These are phyloP conservation scores for Drosophila novamexicana DNA, from an alignment of 1,140 invertebrate species.

Conservation along the genomic window DNA sequence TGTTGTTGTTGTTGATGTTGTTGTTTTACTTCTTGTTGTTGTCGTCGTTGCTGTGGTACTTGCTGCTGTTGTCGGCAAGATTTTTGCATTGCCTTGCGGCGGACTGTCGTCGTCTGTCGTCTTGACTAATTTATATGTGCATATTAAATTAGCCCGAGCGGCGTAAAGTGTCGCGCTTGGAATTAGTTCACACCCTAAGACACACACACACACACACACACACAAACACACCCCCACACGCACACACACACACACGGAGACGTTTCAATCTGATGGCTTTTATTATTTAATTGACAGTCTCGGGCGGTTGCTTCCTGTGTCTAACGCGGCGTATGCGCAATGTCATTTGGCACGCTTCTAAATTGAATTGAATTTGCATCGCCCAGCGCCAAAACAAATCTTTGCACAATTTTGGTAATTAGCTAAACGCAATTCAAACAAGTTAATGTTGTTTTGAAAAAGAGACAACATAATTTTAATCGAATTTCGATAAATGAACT, in stretches of 20 bases:
- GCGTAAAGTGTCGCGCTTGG: constrained; percentile 61
- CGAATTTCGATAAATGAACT: too few relatives aligned
- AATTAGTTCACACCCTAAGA: constrained; percentile 58
- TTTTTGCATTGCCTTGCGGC: constrained; percentile 36
- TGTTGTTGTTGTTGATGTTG: constrained; percentile 18
- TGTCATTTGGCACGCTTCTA: constrained; percentile 9
- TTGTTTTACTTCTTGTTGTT: background rate
- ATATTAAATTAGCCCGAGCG: constrained; percentile 65
- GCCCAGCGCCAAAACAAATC: constrained; percentile 2
- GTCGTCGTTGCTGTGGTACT: background rate
- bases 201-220: constrained; percentile 1
- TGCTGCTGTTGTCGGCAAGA: constrained; percentile 26
- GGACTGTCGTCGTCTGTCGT: constrained; percentile 16
- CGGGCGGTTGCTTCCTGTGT: constrained; percentile 20
- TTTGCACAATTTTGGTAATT: constrained; percentile 7
- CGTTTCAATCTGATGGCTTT: constrained; percentile 57
- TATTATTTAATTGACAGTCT: constrained; percentile 72
- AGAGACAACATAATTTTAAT: background rate
- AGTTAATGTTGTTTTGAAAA: background rate
- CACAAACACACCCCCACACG: background rate
- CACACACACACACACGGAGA: background rate
- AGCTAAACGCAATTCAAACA: background rate
- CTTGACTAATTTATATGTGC: constrained; percentile 72
- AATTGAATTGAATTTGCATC: constrained; percentile 6
- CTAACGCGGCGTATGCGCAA: constrained; percentile 48